Base-by-base conservation (phyloP, 2,797 vertebrate species). In the Meriones psammophilus region DNA sequence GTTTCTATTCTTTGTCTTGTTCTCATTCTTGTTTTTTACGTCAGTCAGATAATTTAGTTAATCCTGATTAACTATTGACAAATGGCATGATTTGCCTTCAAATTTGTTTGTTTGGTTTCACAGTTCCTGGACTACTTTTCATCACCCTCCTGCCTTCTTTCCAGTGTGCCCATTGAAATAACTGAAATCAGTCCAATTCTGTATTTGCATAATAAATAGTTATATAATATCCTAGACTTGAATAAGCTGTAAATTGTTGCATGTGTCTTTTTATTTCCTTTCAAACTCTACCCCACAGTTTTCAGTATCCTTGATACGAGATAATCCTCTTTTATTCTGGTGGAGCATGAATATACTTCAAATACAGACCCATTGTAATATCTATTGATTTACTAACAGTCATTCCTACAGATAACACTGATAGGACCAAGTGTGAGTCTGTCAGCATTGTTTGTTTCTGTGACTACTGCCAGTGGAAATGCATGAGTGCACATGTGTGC, bases 51-150 rank as follows among this genome's bases (percentile, higher is more conserved):
- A 64, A 50, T 73, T 81, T 69, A 79, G 20, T 66, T 79, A 66
- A 26, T 68, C 10, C 56, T 50, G 1, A 14, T 88, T 89, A 46
- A 15, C 64, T 46, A 68, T 56, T 33, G 13, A 58, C 46, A 87
- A 24, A 12, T 68, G 30, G 74, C 36, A 17, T 39, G 18, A 54
- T 2, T 33, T 36, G 18, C 33, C 46, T 56, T 77, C 33, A 84
- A 46, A 91, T 14, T 78, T 76, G 6, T 90, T 62, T 22, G 3
- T 54, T 93, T 80, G 87, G 33, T 42, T 83, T 76, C 15, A 30
- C 80, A 91, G 66, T 93, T 64, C 62, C 66, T 91, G 60, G 3
- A 9, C 1, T 58, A 54, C n/a, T n/a, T 87, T 78, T 91, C 28
- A 94, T 58, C 20, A 18, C 15, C 58, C 68, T 76, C 39, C 24